Percentiles rank a stretch among this genome's conserved stretches.
Evolutionary conservation across 2,113 vertebrate genomes (phyloP).

Genomic region (Ellobius talpinus): DNA sequence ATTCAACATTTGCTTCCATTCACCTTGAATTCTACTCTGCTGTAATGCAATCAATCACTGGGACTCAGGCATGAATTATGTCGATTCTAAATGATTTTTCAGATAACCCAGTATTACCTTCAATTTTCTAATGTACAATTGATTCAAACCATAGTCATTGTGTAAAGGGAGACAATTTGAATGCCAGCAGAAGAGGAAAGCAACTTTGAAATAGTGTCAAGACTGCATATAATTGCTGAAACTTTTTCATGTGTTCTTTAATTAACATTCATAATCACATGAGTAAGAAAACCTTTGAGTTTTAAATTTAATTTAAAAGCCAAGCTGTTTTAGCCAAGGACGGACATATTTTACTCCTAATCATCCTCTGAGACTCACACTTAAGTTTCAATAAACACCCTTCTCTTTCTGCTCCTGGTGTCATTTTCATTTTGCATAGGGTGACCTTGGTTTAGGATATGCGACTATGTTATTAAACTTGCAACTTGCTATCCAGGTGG

Average conservation of each 20-base stretch:
- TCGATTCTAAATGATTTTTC: conserved; percentile 73
- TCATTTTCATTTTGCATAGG: conserved; percentile 82
- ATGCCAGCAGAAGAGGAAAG: neutral
- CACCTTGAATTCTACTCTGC: conserved; percentile 50
- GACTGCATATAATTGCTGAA: conserved; percentile 47
- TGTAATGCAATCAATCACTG: conserved; percentile 38
- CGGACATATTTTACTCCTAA: conserved; percentile 56
- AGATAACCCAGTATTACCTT: conserved; percentile 42
- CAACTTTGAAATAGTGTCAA: conserved; percentile 66
- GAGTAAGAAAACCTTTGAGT: conserved; percentile 61
- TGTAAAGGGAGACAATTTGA: conserved; percentile 48
- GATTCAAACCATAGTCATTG: conserved; percentile 45
- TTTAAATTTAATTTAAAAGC: conserved; percentile 74
- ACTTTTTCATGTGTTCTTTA: conserved; percentile 34
- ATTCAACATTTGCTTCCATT: conserved; percentile 68
- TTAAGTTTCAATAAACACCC: conserved; percentile 87
- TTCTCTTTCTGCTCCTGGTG: conserved; percentile 80
- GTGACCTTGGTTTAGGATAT: conserved; percentile 84
- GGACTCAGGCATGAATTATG: conserved; percentile 41
- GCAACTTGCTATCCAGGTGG: conserved; percentile 67
- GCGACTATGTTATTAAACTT: conserved; percentile 79
- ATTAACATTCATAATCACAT: conserved; percentile 72
- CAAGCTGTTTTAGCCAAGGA: conserved; percentile 61
- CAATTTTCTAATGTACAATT: conserved; percentile 71
- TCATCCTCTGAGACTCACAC: conserved; percentile 77